Percentiles rank a stretch among this genome's conserved stretches.
Evolutionary conservation across 2,113 vertebrate genomes (phyloP).

Genomic region (Enhydra lutris): DNA sequence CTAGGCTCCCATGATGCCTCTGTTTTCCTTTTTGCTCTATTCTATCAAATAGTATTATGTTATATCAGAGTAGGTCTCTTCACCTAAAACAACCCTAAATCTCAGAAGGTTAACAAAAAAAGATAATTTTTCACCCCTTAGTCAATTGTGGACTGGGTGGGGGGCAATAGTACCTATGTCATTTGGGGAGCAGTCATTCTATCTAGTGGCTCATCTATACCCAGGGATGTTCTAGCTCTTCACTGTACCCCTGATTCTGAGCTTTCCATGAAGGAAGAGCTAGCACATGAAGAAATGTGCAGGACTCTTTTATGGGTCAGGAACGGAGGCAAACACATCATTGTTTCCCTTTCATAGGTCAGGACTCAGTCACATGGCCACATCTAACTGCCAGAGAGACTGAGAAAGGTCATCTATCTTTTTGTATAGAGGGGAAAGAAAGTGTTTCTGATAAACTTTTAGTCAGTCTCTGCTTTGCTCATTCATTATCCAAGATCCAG

Average conservation of each 20-base stretch:
- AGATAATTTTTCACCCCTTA: background rate
- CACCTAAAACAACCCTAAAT: background rate
- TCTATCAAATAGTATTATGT: background rate
- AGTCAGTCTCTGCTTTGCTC: background rate
- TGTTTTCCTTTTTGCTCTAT: background rate
- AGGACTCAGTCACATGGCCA: background rate
- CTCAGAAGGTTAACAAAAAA: background rate
- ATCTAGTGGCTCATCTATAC: background rate
- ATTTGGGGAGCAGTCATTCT: background rate
- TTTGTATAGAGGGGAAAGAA: background rate
- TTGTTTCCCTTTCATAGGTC: background rate
- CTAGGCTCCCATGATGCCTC: background rate
- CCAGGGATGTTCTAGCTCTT: background rate
- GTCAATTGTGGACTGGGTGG: background rate
- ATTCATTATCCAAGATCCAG: background rate
- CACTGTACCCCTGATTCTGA: background rate
- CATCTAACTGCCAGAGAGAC: background rate
- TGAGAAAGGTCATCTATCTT: background rate
- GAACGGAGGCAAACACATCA: rapidly evolving
- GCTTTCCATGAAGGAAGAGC: background rate
- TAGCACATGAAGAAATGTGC: background rate
- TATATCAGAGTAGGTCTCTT: background rate
- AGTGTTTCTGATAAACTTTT: background rate
- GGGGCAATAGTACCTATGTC: rapidly evolving
- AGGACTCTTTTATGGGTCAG: background rate